These are phyloP conservation scores for Hydropsyche betteni DNA, from an alignment of 2,888 invertebrate species.

Conservation along the genomic window DNA sequence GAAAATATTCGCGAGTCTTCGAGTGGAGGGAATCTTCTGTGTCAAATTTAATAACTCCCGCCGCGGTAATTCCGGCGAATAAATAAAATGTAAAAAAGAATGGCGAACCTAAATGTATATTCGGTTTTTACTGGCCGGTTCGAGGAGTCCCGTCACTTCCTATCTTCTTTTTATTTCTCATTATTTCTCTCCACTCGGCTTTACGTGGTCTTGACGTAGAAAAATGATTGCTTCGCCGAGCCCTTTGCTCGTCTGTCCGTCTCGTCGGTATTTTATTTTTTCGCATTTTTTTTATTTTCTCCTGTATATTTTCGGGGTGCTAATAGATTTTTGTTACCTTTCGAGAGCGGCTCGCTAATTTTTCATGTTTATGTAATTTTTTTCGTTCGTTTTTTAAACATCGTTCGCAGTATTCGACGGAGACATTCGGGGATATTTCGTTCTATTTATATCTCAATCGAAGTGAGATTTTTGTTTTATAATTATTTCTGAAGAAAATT, in stretches of 20 bases:
- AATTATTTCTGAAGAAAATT: no score
- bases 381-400: no score
- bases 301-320: conserved; percentile 15
- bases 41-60: conserved; percentile 32
- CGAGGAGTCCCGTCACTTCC: conserved; percentile 36
- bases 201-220: conserved; percentile 40
- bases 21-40: conserved; percentile 21
- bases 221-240: conserved; percentile 37
- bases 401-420: no score
- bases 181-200: conserved; percentile 40
- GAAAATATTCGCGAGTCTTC: conserved; percentile 8
- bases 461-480: no score
- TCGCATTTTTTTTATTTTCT: neutral
- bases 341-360: conserved; percentile 22
- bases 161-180: conserved; percentile 39
- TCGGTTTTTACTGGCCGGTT: conserved; percentile 29
- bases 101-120: conserved; percentile 20
- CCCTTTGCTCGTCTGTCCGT: conserved; percentile 4
- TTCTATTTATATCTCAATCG: no score
- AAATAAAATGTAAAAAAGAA: neutral
- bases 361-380: conserved; percentile 27
- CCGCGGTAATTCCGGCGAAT: conserved; percentile 14
- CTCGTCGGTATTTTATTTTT: neutral
- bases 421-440: no score
- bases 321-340: conserved; percentile 39